These are phyloP conservation scores for Glyptemys insculpta DNA, from an alignment of 2,797 vertebrate genomes.

Conservation along the genomic window DNA sequence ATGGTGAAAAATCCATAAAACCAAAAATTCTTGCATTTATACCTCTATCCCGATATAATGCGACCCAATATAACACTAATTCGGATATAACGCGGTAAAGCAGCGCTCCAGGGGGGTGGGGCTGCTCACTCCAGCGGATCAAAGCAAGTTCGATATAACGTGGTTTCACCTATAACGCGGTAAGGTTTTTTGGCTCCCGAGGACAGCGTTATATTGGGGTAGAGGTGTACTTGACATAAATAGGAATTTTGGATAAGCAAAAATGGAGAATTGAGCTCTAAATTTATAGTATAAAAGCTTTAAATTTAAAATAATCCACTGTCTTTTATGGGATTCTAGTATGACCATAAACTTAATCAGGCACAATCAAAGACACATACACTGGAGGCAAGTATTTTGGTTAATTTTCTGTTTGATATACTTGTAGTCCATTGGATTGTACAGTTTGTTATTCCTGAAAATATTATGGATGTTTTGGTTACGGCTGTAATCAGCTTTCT, in stretches of 20 bases:
- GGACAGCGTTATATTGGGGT: too few species aligned
- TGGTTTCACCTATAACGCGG: too few species aligned
- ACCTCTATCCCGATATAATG: too few species aligned
- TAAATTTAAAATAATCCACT: constrained; percentile 38
- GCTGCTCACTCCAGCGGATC: too few species aligned
- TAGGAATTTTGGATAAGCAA: background rate
- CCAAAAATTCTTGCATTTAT: background rate
- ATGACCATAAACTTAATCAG: constrained; percentile 41
- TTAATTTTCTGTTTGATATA: constrained; percentile 42
- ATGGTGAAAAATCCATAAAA: background rate
- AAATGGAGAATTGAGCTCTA: background rate
- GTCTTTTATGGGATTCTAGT: constrained; percentile 33
- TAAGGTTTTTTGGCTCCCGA: too few species aligned
- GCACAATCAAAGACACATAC: background rate
- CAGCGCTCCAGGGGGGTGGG: too few species aligned
- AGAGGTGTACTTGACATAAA: background rate
- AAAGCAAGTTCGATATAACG: too few species aligned
- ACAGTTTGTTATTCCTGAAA: constrained; percentile 33
- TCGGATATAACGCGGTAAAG: too few species aligned
- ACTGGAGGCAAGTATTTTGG: background rate
- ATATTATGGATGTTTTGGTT: constrained; percentile 28
- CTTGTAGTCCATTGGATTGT: background rate
- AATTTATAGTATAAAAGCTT: constrained; percentile 44
- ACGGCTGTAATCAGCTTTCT: background rate
- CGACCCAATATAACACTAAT: too few species aligned